Percentiles rank a stretch among this genome's conserved stretches.
Conservation (phyloP, 2,888 invertebrate genomes). For the Drosophila testacea region DNA sequence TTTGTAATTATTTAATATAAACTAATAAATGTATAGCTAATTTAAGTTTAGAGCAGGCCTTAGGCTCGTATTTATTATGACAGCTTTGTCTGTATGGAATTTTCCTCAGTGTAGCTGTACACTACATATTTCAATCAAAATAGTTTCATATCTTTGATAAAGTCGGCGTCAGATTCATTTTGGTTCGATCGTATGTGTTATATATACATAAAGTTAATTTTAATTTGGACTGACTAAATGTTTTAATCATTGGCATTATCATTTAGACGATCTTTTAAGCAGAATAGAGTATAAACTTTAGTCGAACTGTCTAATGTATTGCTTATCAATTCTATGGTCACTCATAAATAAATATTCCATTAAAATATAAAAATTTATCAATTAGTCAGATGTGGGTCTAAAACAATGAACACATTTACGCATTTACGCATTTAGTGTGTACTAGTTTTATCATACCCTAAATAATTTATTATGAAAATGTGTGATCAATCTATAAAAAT, state of each 20-base stretch:
- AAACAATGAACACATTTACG: not conserved
- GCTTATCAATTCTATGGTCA: not conserved
- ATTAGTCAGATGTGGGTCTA: not conserved
- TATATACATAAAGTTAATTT: not conserved
- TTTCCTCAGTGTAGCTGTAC: constrained; percentile 2
- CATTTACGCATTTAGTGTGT: too few relatives aligned
- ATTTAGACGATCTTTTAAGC: not conserved
- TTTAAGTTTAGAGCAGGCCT: too few relatives aligned
- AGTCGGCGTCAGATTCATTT: not conserved
- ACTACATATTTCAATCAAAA: constrained; percentile 5
- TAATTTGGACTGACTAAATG: not conserved
- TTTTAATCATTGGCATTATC: constrained; percentile 7
- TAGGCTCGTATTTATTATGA: too few relatives aligned
- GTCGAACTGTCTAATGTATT: not conserved
- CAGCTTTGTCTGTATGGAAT: not conserved
- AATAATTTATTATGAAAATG: not conserved
- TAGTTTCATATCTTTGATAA: constrained; percentile 3
- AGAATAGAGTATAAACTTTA: not conserved
- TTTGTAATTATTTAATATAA: too few relatives aligned
- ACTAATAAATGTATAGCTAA: too few relatives aligned
- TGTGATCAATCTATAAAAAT: too few relatives aligned
- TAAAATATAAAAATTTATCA: not conserved
- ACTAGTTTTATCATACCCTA: not conserved
- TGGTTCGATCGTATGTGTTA: not conserved
- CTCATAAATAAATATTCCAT: not conserved